Percentiles rank a stretch among this genome's conserved stretches.
These are phyloP conservation scores for Eledone cirrhosa DNA, from an alignment of 2,888 invertebrate genomes.

Conservation along the genomic window DNA sequence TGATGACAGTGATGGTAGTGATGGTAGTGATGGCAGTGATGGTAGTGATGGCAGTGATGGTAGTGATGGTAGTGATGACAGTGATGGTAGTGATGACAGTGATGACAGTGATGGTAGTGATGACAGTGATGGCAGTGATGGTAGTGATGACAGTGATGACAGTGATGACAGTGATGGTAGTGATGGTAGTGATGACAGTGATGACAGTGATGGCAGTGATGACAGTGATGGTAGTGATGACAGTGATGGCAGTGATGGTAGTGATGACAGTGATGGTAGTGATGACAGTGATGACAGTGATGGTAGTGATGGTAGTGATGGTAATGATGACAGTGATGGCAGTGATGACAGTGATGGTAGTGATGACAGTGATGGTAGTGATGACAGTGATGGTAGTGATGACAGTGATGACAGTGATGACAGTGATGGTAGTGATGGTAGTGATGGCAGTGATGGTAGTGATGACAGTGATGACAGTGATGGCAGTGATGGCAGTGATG, in stretches of 20 bases:
- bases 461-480: neutral
- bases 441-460: slow-evolving; percentile 18
- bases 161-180: neutral
- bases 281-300: slow-evolving; percentile 2
- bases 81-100: neutral
- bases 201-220: neutral
- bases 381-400: slow-evolving; percentile 9
- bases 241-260: slow-evolving; percentile 12
- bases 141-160: slow-evolving; percentile 15
- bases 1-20: neutral
- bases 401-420: slow-evolving; percentile 13
- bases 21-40: neutral
- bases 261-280: slow-evolving; percentile 23
- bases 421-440: slow-evolving; percentile 16
- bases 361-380: slow-evolving; percentile 13
- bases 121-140: slow-evolving; percentile 17
- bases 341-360: slow-evolving; percentile 20
- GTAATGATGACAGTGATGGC: slow-evolving; percentile 16
- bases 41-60: slow-evolving; percentile 1
- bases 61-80: slow-evolving; percentile 22
- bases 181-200: neutral
- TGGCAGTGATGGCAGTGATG: slow-evolving; percentile 15
- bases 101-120: neutral
- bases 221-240: slow-evolving; percentile 5
- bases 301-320: slow-evolving; percentile 12